phyloP scores from a whole-genome alignment of 2,113 vertebrate genomes.

The Genyomyrus donnyi region DNA sequence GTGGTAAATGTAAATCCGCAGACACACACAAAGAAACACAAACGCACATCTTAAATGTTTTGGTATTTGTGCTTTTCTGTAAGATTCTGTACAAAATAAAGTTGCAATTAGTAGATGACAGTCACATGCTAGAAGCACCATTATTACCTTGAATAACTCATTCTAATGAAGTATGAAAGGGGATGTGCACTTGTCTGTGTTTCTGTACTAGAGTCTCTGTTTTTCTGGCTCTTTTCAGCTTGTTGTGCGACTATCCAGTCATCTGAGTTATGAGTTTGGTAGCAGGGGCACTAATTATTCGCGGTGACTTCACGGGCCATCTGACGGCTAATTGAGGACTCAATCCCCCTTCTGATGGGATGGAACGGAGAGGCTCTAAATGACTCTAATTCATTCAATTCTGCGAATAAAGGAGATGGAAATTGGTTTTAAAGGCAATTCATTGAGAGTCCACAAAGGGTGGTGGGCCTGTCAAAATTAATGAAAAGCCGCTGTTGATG shows the following conservation, averaged over 20 bases:
- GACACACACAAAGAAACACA: background rate
- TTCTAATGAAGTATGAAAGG: background rate
- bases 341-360: background rate
- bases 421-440: background rate
- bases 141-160: background rate
- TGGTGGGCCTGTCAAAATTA: background rate
- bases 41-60: background rate
- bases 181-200: background rate
- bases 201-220: background rate
- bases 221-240: background rate
- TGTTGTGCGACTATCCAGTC: background rate
- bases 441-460: background rate
- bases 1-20: background rate
- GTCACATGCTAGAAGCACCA: background rate
- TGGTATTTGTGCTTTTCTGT: background rate
- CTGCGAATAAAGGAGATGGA: background rate
- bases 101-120: background rate
- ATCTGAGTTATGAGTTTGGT: background rate
- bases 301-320: background rate
- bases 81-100: background rate
- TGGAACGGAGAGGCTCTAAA: background rate
- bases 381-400: conserved; percentile 3
- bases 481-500: background rate
- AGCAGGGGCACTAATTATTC: background rate
- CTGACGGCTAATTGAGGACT: background rate